phyloP scores from a whole-genome alignment of 2,113 vertebrate species.

The Canis aureus region DNA sequence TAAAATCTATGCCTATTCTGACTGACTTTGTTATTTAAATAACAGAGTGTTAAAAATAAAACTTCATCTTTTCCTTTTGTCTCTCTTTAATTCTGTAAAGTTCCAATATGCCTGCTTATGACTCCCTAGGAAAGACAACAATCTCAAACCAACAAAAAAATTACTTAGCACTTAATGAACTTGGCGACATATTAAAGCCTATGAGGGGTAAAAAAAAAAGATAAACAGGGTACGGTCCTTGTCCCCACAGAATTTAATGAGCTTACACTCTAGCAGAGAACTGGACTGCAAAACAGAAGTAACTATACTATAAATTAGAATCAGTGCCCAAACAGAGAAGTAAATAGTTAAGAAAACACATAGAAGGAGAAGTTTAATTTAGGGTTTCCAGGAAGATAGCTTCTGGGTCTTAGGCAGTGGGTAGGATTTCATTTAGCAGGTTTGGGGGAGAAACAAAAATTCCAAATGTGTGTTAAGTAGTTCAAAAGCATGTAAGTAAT shows the following conservation, averaged over 20 bases:
- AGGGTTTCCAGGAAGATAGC: background rate
- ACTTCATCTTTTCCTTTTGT: background rate
- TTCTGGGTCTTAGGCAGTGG: background rate
- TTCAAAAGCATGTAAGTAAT: background rate
- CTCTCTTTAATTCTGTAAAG: background rate
- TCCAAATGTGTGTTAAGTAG: too few relatives aligned
- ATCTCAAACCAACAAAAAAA: background rate
- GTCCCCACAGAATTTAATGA: background rate
- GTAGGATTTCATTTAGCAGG: background rate
- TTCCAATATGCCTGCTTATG: background rate
- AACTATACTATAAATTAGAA: background rate
- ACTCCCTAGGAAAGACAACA: background rate
- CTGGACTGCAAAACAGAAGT: background rate
- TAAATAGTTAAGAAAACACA: accelerated
- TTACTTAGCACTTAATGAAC: background rate
- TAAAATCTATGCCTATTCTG: constrained; percentile 49
- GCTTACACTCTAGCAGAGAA: background rate
- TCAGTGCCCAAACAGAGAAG: background rate
- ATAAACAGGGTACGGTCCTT: background rate
- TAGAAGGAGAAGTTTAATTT: background rate
- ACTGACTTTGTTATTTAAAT: background rate
- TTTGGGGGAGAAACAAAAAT: background rate
- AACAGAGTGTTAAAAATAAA: background rate
- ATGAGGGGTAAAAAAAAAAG: background rate
- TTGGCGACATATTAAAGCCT: background rate